Conservation (phyloP, 2,113 vertebrate genomes). For the Myrmecophaga tridactyla region DNA sequence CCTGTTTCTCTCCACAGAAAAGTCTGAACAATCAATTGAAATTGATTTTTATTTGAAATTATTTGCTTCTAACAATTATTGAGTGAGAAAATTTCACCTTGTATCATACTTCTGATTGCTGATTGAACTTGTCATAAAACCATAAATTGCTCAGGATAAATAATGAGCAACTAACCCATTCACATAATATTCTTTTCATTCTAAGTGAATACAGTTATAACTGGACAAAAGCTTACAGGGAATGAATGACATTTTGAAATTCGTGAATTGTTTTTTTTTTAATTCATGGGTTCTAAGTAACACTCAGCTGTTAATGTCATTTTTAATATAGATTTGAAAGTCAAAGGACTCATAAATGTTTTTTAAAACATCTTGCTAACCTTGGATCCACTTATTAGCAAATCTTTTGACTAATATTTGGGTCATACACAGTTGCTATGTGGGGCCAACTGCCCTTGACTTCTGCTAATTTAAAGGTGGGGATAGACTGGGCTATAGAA, state of each 20-base stretch:
- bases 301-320: not conserved
- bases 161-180: not conserved
- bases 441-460: not conserved
- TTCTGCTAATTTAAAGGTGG: not conserved
- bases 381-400: not conserved
- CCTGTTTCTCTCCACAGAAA: not conserved
- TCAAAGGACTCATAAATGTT: not conserved
- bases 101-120: not conserved
- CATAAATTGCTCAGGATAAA: not conserved
- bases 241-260: constrained; percentile 24
- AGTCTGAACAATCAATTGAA: not conserved
- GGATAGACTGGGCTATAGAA: not conserved
- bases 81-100: not conserved
- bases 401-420: not conserved
- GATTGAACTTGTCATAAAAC: not conserved
- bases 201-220: not conserved
- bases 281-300: not conserved
- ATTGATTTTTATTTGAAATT: not conserved
- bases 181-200: not conserved
- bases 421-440: not conserved
- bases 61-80: not conserved
- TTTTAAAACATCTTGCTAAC: not conserved
- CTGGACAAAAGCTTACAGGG: not conserved
- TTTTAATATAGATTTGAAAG: constrained; percentile 15
- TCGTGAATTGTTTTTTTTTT: too few relatives aligned